Evolutionary conservation across 2,888 invertebrate genomes (phyloP).

Genomic region (Hoplodrina blanda): DNA sequence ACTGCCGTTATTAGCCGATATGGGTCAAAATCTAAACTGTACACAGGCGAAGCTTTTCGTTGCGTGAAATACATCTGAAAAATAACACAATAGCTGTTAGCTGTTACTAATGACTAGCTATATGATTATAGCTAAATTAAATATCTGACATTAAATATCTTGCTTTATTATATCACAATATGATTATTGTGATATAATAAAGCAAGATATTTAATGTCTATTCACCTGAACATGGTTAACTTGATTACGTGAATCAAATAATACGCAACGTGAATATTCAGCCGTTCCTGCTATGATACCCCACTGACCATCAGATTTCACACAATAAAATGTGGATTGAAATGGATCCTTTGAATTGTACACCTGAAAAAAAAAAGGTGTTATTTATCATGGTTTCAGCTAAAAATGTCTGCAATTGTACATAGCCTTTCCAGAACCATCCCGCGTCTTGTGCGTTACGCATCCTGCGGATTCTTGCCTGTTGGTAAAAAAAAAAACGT

Average conservation of each 20-base stretch:
- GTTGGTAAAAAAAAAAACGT: too few species aligned
- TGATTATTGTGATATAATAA: slow-evolving; percentile 2
- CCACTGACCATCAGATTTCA: slow-evolving; percentile 79
- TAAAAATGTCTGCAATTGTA: not conserved
- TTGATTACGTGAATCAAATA: slow-evolving; percentile 77
- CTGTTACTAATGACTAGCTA: not conserved
- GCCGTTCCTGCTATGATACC: slow-evolving; percentile 80
- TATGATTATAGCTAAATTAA: too few species aligned
- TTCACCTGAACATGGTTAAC: slow-evolving; percentile 79
- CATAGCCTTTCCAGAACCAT: too few species aligned
- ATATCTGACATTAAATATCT: too few species aligned
- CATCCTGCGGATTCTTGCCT: too few species aligned
- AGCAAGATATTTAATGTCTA: slow-evolving; percentile 15
- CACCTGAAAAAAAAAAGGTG: slow-evolving; percentile 69
- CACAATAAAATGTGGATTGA: slow-evolving; percentile 81
- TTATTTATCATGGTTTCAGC: not conserved
- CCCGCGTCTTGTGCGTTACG: too few species aligned
- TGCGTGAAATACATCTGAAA: slow-evolving; percentile 87
- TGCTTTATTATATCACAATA: too few species aligned
- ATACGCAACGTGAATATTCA: slow-evolving; percentile 83
- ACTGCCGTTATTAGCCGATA: slow-evolving; percentile 81
- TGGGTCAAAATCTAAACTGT: slow-evolving; percentile 83
- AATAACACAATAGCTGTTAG: slow-evolving; percentile 16
- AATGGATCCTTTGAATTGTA: slow-evolving; percentile 81
- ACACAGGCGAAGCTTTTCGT: slow-evolving; percentile 81